Evolutionary conservation across 1,140 invertebrate species (phyloP).

Genomic region (Drosophila quadrilineata): DNA sequence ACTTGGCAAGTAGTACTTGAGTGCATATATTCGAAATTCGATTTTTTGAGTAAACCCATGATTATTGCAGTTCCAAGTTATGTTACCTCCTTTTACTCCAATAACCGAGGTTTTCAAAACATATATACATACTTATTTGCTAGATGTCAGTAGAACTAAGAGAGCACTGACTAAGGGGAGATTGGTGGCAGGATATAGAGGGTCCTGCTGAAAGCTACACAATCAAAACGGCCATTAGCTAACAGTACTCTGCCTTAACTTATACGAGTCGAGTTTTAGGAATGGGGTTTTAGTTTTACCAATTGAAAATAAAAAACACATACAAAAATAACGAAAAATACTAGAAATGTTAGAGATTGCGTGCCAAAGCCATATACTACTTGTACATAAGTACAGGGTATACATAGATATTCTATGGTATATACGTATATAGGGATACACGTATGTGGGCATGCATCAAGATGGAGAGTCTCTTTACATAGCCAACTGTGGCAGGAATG

Average conservation of each 20-base stretch:
- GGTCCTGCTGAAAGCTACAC: slow-evolving; percentile 44
- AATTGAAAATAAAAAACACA: slow-evolving; percentile 46
- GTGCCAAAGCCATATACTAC: slow-evolving; percentile 2
- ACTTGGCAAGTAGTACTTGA: slow-evolving; percentile 9
- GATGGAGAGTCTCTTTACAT: slow-evolving; percentile 42
- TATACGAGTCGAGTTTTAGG: not conserved
- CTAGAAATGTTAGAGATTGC: slow-evolving; percentile 40
- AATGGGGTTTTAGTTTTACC: slow-evolving; percentile 19
- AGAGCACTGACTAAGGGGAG: slow-evolving; percentile 29
- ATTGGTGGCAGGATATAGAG: not conserved
- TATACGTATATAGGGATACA: too few relatives aligned
- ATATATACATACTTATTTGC: not conserved
- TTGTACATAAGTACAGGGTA: not conserved
- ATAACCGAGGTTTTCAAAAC: too few relatives aligned
- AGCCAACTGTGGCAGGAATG: too few relatives aligned
- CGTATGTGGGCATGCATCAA: too few relatives aligned
- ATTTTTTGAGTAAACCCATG: slow-evolving; percentile 60
- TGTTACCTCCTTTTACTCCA: too few relatives aligned
- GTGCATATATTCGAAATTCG: slow-evolving; percentile 46
- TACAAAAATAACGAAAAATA: not conserved
- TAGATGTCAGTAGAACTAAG: not conserved
- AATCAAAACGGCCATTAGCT: slow-evolving; percentile 74
- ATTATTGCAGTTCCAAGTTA: slow-evolving; percentile 53
- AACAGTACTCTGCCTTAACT: slow-evolving; percentile 47
- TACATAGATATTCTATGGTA: slow-evolving; percentile 13